Base-by-base conservation (phyloP, 2,888 invertebrate genomes). In the Apotomis betuletana region DNA sequence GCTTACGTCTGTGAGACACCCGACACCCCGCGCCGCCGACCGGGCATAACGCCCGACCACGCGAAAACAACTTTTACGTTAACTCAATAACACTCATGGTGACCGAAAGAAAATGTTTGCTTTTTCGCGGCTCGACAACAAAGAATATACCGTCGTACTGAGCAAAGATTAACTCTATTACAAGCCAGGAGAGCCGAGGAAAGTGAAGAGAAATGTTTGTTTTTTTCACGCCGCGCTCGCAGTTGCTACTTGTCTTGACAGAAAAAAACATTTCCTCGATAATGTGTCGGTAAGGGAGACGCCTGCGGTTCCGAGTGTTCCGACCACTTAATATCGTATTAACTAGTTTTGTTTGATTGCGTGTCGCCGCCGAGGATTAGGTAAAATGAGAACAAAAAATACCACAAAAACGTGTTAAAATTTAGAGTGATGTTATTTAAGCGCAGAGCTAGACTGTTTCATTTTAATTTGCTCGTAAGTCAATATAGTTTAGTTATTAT, bases 1-100 rank as follows among this genome's bases (percentile, higher is more conserved):
- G 90, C 91, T 90, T 89, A 88, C 78, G 82, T 86, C 80, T 81
- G 82, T 87, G 79, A 87, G 90, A 84, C 87, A 91, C 80, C 79
- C 80, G 85, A 91, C 80, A 90, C 86, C 71, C 44, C 13, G 60
- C 49, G 49, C 49, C 60, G 55, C 49, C 67, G 44, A n/a, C 0
- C 38, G 54, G 4, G 27, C 27, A 27, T 57, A 57, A 8, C 46
- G 12, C 27, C 44, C 4, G 55, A 27, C 8, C 36, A 13, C 58
- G 41, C 55, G 27, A 44, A 65, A 46, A 6, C 55, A 36, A 57
- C 55, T 36, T 57, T 46, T 57, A 57, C 4, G 5, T 4, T 5
- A 27, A 8, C n/a, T 27, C 3, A 8, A n/a, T 65, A 65, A 65
- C 41, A 65, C 27, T 65, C 5, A 65, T 9, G 8, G n/a, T 36